These are phyloP conservation scores for Drosophila colorata DNA, from an alignment of 2,888 invertebrate species.

Conservation along the genomic window DNA sequence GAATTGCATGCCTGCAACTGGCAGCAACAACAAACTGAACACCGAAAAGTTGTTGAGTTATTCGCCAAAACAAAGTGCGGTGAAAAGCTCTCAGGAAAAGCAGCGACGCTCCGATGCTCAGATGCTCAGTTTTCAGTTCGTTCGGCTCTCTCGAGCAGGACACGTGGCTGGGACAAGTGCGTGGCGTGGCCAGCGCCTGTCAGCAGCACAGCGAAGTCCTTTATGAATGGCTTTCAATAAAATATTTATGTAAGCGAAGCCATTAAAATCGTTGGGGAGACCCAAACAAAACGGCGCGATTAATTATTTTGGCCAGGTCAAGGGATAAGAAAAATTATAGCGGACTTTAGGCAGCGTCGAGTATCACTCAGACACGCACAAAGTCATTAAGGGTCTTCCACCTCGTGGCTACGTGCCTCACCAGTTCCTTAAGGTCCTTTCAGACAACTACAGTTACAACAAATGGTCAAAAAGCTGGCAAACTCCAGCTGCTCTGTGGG, in stretches of 20 bases:
- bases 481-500: neutral
- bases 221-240: conserved; percentile 77
- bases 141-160: conserved; percentile 31
- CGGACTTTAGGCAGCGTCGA: neutral
- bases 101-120: conserved; percentile 17
- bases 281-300: conserved; percentile 33
- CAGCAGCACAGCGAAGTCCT: conserved; percentile 43
- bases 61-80: conserved; percentile 40
- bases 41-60: conserved; percentile 24
- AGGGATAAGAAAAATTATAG: no score
- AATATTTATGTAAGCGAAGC: conserved; percentile 73
- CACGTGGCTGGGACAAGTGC: conserved; percentile 54
- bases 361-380: conserved; percentile 22
- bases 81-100: conserved; percentile 66
- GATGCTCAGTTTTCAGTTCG: conserved; percentile 14
- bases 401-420: conserved; percentile 34
- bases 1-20: conserved; percentile 31
- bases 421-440: conserved; percentile 7
- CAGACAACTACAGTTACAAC: neutral
- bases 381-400: conserved; percentile 30
- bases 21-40: conserved; percentile 31
- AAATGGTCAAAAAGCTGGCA: conserved; percentile 2
- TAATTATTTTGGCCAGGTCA: conserved; percentile 42
- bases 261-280: conserved; percentile 47
- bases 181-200: conserved; percentile 41